phyloP scores from a whole-genome alignment of 2,113 vertebrate species.

The Microcebus murinus region DNA sequence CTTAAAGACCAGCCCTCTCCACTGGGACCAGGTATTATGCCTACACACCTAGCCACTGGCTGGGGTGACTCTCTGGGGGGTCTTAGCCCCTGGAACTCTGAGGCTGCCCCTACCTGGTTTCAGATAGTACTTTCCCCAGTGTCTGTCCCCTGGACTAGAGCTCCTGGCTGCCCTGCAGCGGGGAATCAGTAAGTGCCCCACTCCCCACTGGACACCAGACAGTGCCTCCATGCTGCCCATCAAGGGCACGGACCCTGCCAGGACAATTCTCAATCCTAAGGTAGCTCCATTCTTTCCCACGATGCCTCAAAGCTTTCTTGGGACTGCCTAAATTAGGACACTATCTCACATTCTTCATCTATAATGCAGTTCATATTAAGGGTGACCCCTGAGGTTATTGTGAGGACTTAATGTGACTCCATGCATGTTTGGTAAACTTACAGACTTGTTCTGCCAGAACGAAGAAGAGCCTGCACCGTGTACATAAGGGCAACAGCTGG shows the following conservation, averaged over 20 bases:
- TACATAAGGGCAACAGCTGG: not conserved
- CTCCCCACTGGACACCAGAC: not conserved
- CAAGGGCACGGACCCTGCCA: not conserved
- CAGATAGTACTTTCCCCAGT: not conserved
- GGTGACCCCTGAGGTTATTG: not conserved
- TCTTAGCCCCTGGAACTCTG: not conserved
- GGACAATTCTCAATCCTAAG: not conserved
- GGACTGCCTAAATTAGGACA: not conserved
- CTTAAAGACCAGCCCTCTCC: not conserved
- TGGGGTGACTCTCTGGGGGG: not conserved
- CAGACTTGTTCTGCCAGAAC: not conserved
- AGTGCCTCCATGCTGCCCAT: not conserved
- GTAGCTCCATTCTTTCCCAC: not conserved
- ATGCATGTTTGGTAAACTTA: not conserved
- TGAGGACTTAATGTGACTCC: not conserved
- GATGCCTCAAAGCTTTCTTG: not conserved
- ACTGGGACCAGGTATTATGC: not conserved
- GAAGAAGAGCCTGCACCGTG: not conserved
- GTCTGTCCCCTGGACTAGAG: not conserved
- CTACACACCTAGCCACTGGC: not conserved
- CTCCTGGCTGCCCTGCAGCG: not conserved
- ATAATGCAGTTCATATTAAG: not conserved
- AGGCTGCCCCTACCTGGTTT: not conserved
- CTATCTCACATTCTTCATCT: not conserved
- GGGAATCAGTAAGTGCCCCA: too few species aligned